phyloP scores from a whole-genome alignment of 1,140 invertebrate genomes.

The Drosophila miranda region DNA sequence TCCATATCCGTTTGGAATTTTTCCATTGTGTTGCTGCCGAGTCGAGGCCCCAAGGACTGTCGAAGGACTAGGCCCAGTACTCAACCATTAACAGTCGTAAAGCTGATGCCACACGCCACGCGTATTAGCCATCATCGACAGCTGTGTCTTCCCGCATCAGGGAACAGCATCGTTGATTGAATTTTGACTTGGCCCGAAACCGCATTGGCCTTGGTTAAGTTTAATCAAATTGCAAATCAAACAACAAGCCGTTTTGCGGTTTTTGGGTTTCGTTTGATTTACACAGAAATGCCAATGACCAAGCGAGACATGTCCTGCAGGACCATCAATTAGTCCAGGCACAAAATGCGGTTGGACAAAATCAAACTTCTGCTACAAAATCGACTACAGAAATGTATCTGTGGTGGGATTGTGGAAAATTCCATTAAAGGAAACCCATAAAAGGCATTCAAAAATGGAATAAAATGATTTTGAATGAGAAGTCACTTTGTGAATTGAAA shows the following conservation, averaged over 20 bases:
- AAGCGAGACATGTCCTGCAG: no score
- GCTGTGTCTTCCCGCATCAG: conserved; percentile 24
- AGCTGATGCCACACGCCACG: conserved; percentile 47
- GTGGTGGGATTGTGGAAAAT: no score
- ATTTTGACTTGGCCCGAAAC: conserved; percentile 5
- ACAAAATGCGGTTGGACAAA: no score
- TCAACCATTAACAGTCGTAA: conserved; percentile 54
- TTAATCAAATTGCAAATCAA: conserved; percentile 8
- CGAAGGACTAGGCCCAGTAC: conserved; percentile 16
- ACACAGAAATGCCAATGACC: no score
- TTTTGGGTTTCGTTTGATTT: no score
- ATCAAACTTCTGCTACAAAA: no score
- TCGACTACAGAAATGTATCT: no score
- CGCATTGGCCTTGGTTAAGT: background rate
- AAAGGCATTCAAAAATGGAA: no score
- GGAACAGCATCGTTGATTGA: background rate
- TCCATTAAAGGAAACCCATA: no score
- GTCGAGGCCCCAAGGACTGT: background rate
- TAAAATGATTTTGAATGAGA: no score
- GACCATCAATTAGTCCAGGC: no score
- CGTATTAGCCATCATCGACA: conserved; percentile 67
- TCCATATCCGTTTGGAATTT: conserved; percentile 69
- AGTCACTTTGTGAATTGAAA: no score
- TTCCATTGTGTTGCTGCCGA: conserved; percentile 42
- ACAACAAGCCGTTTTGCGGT: background rate